phyloP scores from a whole-genome alignment of 2,888 invertebrate genomes.

The Catocala sponsa region DNA sequence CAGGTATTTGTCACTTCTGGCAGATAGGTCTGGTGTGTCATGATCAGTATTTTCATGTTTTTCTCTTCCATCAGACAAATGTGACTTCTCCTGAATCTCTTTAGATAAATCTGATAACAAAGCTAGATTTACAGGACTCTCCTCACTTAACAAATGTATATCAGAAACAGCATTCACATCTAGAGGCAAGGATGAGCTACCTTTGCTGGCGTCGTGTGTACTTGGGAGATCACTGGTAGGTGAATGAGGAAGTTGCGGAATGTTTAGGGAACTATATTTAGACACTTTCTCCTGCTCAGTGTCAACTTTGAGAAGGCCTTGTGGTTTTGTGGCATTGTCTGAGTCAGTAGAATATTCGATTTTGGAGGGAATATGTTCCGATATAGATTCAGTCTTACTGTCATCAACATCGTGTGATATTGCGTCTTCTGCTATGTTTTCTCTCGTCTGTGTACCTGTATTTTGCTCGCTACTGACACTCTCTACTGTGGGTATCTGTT shows the following conservation, averaged over 20 bases:
- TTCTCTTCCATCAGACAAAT: conserved; percentile 16
- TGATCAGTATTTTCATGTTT: conserved; percentile 48
- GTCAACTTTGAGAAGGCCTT: conserved; percentile 59
- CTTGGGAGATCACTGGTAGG: conserved; percentile 64
- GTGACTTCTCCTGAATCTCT: conserved; percentile 53
- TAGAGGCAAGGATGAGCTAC: conserved; percentile 72
- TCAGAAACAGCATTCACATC: conserved; percentile 71
- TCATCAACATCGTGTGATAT: conserved; percentile 59
- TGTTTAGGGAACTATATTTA: conserved; percentile 61
- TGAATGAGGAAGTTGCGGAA: conserved; percentile 56
- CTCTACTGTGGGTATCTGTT: conserved; percentile 77
- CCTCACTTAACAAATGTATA: conserved; percentile 74
- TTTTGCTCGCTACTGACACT: conserved; percentile 63
- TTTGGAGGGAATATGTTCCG: conserved; percentile 79
- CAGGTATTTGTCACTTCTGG: conserved; percentile 68
- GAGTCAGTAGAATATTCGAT: conserved; percentile 74
- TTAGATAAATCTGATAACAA: conserved; percentile 73
- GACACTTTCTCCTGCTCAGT: conserved; percentile 57
- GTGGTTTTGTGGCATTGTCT: conserved; percentile 57
- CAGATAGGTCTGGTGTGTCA: conserved; percentile 61
- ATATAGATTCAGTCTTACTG: conserved; percentile 78
- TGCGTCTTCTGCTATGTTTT: conserved; percentile 53
- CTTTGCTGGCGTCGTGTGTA: conserved; percentile 65
- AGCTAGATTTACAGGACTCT: conserved; percentile 78
- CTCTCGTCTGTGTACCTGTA: conserved; percentile 57